Base-by-base conservation (phyloP, 2,797 vertebrate genomes). In the Glossophaga mutica region DNA sequence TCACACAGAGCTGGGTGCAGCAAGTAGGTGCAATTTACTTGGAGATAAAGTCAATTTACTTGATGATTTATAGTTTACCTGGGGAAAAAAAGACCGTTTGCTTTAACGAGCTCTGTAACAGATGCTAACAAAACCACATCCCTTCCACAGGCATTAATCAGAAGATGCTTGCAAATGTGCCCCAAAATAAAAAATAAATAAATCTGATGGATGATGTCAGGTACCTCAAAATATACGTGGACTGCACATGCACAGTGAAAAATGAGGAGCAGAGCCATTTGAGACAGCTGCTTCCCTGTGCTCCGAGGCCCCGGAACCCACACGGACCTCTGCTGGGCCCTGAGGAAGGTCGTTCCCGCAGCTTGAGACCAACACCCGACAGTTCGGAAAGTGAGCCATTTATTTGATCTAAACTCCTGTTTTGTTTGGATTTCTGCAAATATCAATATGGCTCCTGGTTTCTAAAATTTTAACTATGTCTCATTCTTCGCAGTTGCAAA, bases 111-210 rank as follows among this genome's bases (percentile, higher is more conserved):
- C n/a, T 29, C 14, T 55, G 50, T 26, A 39, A 83, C 19, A 76
- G 65, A 76, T 52, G 57, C 71, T 84, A 76, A 77, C 39, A 92
- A 87, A 81, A 81, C 14, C 59, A 46, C 11, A 5, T 44, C 18
- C 59, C 16, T 94, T 73, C 90, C 46, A 55, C 11, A 48, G 10
- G 34, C 46, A 68, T 85, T 94, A 87, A 87, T 46, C 74, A 65
- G 24, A 93, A 76, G 70, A 52, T 76, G 32, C 32, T 87, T 67
- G 6, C 32, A 92, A 39, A 81, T 2, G 2, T 42, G 32, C 3
- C 21, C 14, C 18, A 5, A 79, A 70, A 68, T 74, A 34, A 46
- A 34, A 57, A 70, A 76, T 65, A 88, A 65, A 34, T 18, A 84
- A 83, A 55, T 4, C 21, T 34, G 12, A 50, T 5, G 1, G 55